Percentiles rank a stretch among this genome's conserved stretches.
Conservation (phyloP, 2,888 invertebrate genomes). For the Hydrotaea diabolus region DNA sequence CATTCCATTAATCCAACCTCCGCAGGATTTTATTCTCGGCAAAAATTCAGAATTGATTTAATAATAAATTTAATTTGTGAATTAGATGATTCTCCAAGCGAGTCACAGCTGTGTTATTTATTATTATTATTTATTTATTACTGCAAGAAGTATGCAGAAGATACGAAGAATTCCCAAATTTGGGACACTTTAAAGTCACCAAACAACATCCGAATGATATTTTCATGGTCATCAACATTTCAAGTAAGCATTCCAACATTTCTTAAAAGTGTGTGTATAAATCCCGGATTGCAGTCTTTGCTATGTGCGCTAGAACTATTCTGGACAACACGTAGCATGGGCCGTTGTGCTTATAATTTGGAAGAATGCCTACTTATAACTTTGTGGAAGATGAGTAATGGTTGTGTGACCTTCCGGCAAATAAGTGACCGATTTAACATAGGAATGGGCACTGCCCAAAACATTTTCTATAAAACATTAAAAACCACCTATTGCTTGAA, state of each 20-base stretch:
- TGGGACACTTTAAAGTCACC: too few relatives aligned
- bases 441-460: constrained; percentile 33
- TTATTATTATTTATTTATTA: too few relatives aligned
- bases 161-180: too few relatives aligned
- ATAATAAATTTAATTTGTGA: too few relatives aligned
- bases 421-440: background rate
- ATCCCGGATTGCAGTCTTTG: background rate
- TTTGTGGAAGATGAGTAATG: constrained; percentile 5
- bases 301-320: background rate
- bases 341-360: background rate
- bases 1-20: too few relatives aligned
- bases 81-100: too few relatives aligned
- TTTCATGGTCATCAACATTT: background rate
- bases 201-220: background rate
- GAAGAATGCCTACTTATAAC: background rate
- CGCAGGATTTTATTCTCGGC: too few relatives aligned
- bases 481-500: constrained; percentile 31
- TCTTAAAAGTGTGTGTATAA: background rate
- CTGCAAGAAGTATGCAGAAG: too few relatives aligned
- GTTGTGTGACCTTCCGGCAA: background rate
- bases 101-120: too few relatives aligned
- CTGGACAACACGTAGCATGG: background rate
- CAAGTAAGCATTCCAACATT: background rate
- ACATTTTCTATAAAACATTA: constrained; percentile 45
- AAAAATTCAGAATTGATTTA: too few relatives aligned